phyloP scores from a whole-genome alignment of 2,113 vertebrate genomes.

The Phaethornis superciliosus region DNA sequence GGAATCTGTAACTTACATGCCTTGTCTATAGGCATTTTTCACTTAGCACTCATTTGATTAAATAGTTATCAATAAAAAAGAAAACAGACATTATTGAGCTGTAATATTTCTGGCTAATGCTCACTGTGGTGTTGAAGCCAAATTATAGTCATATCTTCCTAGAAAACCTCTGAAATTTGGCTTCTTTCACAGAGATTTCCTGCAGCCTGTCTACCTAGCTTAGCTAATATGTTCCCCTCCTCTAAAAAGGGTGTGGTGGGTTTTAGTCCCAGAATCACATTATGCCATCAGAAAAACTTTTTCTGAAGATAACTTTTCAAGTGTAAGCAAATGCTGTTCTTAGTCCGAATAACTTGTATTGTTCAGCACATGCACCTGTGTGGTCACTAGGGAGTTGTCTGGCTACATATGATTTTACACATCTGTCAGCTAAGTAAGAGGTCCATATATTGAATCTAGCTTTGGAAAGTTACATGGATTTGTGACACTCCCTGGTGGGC shows the following conservation, averaged over 20 bases:
- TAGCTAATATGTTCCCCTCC: constrained; percentile 40
- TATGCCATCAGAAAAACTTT: constrained; percentile 56
- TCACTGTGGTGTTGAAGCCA: background rate
- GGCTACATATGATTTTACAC: constrained; percentile 73
- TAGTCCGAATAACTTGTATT: constrained; percentile 61
- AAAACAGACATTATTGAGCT: background rate
- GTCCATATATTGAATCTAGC: constrained; percentile 67
- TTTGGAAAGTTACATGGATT: constrained; percentile 72
- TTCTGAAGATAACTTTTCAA: constrained; percentile 34
- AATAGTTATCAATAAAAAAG: constrained; percentile 1
- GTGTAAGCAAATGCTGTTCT: constrained; percentile 46
- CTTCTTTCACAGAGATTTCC: constrained; percentile 2
- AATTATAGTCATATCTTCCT: constrained; percentile 3
- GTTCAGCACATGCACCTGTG: constrained; percentile 71
- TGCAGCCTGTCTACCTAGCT: constrained; percentile 45
- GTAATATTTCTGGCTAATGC: background rate
- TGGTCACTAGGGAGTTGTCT: constrained; percentile 68
- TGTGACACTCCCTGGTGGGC: constrained; percentile 74
- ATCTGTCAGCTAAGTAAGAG: constrained; percentile 80
- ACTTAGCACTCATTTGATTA: background rate
- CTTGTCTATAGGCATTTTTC: background rate
- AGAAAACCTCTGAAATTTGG: constrained; percentile 40
- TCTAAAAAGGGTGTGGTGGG: constrained; percentile 31
- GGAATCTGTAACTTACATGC: background rate
- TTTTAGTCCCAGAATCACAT: constrained; percentile 39